Evolutionary conservation across 2,113 vertebrate genomes (phyloP), one percentile per base, ranked within the genome.

Genomic region (Plecotus auritus): DNA sequence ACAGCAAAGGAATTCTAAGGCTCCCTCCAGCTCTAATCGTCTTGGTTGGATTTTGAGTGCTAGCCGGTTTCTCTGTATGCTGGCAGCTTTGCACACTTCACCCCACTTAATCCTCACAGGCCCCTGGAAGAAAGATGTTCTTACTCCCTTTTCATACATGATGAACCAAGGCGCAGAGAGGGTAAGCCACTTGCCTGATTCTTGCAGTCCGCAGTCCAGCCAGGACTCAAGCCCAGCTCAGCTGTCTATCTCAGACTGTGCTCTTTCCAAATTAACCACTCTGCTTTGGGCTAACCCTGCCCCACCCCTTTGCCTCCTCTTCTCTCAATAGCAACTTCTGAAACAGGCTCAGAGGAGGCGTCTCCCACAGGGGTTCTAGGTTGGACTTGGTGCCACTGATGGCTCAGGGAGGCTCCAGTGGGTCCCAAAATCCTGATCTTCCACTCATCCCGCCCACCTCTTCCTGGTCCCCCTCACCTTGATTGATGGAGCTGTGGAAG

Each of bases 401-500:
- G 78, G 59, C 13, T 45, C 61, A 47, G n/a, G 45, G 37, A 61
- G 88, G 51, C 20, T 42, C 47, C 78, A 81, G 32, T 0, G 12
- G 5, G 5, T 32, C 42, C 49, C 35, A 1, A 5, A n/a, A 7
- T 37, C 45, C 35, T 37, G 9, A 5, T 56, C 32, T 80, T 64
- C 32, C n/a, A 0, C 11, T 35, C 9, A 20, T 30, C 0, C 0
- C 32, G 11, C 30, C n/a, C 47, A 40, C 47, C 20, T 12, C 64
- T 2, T 47, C 54, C 89, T 66, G 72, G 86, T 80, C 35, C 93
- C 51, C 40, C 95, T 97, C n/a, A 96, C 98, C 98, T 1, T 96
- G 95, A 40, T 85, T 97, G 35, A 98, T 90, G 76, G 42, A 96
- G 8, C 92, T 92, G 9, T 94, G 94, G 64, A 97, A 96, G 1